Evolutionary conservation across 2,888 invertebrate species (phyloP).

Genomic region (Eristalis arbustorum): DNA sequence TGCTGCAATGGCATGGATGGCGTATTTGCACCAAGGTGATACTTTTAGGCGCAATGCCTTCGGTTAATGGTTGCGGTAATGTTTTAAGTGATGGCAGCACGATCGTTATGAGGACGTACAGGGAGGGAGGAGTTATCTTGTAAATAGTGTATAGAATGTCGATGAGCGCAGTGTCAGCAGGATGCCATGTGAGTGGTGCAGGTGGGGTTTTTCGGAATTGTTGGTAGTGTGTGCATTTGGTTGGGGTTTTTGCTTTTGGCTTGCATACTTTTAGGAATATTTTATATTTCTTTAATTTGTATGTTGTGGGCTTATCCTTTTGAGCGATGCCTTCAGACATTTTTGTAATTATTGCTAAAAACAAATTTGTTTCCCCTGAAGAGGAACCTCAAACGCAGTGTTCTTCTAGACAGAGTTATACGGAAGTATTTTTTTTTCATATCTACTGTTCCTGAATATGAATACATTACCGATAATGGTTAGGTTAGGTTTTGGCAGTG

Average conservation of each 20-base stretch:
- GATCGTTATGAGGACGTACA: neutral
- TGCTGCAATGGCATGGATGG: slow-evolving; percentile 10
- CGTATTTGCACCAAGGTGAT: slow-evolving; percentile 25
- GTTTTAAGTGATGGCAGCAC: slow-evolving; percentile 1
- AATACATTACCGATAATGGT: too few species aligned
- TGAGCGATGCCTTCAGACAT: too few species aligned
- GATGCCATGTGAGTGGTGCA: neutral
- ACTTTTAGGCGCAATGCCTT: slow-evolving; percentile 50
- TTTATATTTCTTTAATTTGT: neutral
- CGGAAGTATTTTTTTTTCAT: too few species aligned
- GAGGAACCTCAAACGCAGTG: too few species aligned
- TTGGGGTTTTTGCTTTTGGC: neutral
- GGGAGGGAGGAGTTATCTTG: slow-evolving; percentile 2
- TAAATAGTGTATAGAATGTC: slow-evolving; percentile 19
- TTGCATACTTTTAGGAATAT: neutral
- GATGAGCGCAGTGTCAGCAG: neutral
- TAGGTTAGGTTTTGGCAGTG: too few species aligned
- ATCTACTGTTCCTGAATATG: too few species aligned
- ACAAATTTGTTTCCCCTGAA: too few species aligned
- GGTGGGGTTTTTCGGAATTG: neutral
- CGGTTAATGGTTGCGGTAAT: slow-evolving; percentile 16
- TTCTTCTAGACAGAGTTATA: too few species aligned
- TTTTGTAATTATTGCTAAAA: too few species aligned
- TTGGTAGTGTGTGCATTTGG: neutral
- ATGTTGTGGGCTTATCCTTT: too few species aligned